A percentile compares a stretch with the other conserved stretches of the same genome.
These are phyloP conservation scores for Cassiopea andromeda DNA, from an alignment of 30 jellyfish, hydroid and myxozoan genomes.

Conservation along the genomic window DNA sequence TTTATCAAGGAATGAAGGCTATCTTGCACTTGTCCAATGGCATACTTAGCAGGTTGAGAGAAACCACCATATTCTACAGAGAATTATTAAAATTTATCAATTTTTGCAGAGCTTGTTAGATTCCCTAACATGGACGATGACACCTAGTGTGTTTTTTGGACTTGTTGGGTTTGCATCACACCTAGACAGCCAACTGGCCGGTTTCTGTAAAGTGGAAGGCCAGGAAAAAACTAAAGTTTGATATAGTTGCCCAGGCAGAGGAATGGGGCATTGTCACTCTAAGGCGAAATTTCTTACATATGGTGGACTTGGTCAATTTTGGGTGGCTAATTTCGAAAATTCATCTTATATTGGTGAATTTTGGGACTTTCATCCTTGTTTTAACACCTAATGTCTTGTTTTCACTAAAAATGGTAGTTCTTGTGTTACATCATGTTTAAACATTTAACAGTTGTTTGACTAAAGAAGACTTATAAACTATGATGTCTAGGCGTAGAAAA, in stretches of 20 bases:
- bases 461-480: not conserved
- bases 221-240: too few relatives aligned
- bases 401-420: conserved; percentile 6
- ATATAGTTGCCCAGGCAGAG: conserved; percentile 66
- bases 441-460: not conserved
- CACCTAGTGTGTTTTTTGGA: too few relatives aligned
- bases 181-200: too few relatives aligned
- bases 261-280: conserved; percentile 57
- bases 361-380: conserved; percentile 38
- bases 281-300: conserved; percentile 37
- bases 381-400: conserved; percentile 30
- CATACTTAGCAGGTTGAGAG: too few relatives aligned
- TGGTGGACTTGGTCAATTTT: conserved; percentile 28
- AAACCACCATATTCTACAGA: too few relatives aligned
- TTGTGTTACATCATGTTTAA: not conserved
- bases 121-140: too few relatives aligned
- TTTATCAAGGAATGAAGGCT: too few relatives aligned
- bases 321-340: conserved; percentile 67
- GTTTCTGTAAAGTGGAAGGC: too few relatives aligned
- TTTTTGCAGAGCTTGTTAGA: too few relatives aligned
- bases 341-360: conserved; percentile 39
- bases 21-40: too few relatives aligned
- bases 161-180: too few relatives aligned
- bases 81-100: too few relatives aligned
- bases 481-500: not conserved